A percentile compares a stretch with the other conserved stretches of the same genome.
phyloP scores from a whole-genome alignment of 2,113 vertebrate species.

The Rutilus rutilus region DNA sequence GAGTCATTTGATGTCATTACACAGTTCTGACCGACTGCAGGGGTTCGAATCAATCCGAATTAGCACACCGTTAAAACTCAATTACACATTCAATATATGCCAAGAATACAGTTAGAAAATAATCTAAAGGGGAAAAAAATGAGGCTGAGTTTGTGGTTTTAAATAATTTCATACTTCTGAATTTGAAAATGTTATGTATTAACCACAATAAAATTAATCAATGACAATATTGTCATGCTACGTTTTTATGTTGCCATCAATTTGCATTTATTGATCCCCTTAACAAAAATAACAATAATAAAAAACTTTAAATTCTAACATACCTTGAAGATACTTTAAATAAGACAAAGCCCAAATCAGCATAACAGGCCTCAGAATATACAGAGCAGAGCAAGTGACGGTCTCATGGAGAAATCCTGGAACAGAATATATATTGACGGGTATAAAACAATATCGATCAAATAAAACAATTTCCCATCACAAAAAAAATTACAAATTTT shows the following conservation, averaged over 20 bases:
- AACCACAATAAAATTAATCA: background rate
- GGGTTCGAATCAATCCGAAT: no score
- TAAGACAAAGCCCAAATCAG: background rate
- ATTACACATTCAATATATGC: background rate
- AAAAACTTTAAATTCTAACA: background rate
- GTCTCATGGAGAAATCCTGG: constrained; percentile 8
- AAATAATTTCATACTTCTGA: background rate
- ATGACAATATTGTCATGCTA: background rate
- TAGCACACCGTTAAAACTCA: no score
- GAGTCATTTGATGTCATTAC: no score
- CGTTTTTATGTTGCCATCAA: background rate
- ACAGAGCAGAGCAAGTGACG: background rate
- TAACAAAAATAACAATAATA: background rate
- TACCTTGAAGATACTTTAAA: constrained; percentile 26
- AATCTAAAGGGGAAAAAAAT: no score
- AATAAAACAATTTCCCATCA: no score
- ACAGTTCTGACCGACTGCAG: no score
- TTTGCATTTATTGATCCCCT: no score
- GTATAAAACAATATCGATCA: no score
- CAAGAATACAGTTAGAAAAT: background rate
- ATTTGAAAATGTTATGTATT: background rate
- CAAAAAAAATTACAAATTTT: no score
- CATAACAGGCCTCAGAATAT: background rate
- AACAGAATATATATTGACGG: background rate
- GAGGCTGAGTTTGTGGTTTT: background rate